Evolutionary conservation across 1,140 invertebrate genomes (phyloP).

Genomic region (Parasteatoda tepidariorum): DNA sequence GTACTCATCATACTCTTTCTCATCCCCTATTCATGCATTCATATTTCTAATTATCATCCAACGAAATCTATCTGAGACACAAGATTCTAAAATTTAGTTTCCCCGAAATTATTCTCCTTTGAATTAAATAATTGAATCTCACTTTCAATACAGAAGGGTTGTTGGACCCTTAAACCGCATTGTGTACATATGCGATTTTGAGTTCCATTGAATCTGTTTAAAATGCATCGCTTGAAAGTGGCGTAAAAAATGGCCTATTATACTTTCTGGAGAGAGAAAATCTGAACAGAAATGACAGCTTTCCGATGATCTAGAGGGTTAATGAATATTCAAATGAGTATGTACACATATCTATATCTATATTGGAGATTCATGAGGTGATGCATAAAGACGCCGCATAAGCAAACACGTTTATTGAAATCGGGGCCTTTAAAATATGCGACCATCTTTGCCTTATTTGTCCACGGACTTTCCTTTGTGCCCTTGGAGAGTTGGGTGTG

Average conservation of each 20-base stretch:
- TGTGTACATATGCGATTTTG: constrained; percentile 31
- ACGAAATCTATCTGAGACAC: too few relatives aligned
- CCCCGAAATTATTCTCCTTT: background rate
- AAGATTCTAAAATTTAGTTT: too few relatives aligned
- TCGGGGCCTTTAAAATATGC: constrained; percentile 50
- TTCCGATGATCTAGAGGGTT: constrained; percentile 34
- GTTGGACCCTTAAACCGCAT: background rate
- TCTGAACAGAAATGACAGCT: constrained; percentile 48
- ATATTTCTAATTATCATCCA: too few relatives aligned
- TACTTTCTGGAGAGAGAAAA: background rate
- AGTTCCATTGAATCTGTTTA: constrained; percentile 3
- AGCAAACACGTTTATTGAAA: constrained; percentile 55
- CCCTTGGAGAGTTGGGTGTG: constrained; percentile 41
- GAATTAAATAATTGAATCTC: background rate
- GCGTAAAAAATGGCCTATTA: constrained; percentile 32
- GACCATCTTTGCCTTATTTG: constrained; percentile 52
- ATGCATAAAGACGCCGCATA: constrained; percentile 54
- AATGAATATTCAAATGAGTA: constrained; percentile 60
- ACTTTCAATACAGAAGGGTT: background rate
- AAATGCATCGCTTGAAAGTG: constrained; percentile 36
- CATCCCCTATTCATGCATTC: too few relatives aligned
- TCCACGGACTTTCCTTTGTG: constrained; percentile 21
- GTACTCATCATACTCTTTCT: too few relatives aligned
- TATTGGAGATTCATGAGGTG: constrained; percentile 11
- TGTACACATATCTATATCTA: constrained; percentile 56